A percentile compares a stretch with the other conserved stretches of the same genome.
phyloP scores from a whole-genome alignment of 2,113 vertebrate genomes.

The Uria aalge region DNA sequence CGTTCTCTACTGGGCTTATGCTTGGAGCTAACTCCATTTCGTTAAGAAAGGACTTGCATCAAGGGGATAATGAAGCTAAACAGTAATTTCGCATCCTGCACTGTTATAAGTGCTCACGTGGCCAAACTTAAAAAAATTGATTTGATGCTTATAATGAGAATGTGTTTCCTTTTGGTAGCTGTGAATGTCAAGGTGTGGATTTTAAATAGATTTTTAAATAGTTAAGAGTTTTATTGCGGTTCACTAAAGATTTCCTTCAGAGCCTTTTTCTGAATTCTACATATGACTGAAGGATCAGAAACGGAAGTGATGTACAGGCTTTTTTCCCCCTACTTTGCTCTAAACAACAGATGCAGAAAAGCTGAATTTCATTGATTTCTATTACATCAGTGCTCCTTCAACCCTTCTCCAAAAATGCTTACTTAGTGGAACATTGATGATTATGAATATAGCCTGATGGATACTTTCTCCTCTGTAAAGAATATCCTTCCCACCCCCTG shows the following conservation, averaged over 20 bases:
- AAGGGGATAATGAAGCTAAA: not conserved
- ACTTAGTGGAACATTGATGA: constrained; percentile 6
- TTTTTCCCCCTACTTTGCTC: not conserved
- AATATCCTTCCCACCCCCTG: constrained; percentile 29
- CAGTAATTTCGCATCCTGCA: not conserved
- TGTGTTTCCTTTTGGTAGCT: not conserved
- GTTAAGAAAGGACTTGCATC: not conserved
- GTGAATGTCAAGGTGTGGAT: not conserved
- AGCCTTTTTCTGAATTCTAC: not conserved
- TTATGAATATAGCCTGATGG: constrained; percentile 36
- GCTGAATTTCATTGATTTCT: constrained; percentile 61
- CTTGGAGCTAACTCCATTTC: not conserved
- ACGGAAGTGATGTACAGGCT: not conserved
- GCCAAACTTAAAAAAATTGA: not conserved
- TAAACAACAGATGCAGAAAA: constrained; percentile 39
- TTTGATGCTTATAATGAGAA: not conserved
- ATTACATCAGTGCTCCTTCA: not conserved
- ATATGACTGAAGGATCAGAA: not conserved
- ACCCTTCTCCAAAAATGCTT: constrained; percentile 29
- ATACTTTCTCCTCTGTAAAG: not conserved
- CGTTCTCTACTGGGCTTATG: rapidly evolving
- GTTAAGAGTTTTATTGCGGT: not conserved
- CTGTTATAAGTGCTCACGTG: not conserved
- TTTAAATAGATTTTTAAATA: not conserved
- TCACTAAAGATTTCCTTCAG: not conserved